Percentiles rank a stretch among this genome's conserved stretches.
Evolutionary conservation across 2,113 vertebrate genomes (phyloP).

Genomic region (Xiphophorus couchianus): DNA sequence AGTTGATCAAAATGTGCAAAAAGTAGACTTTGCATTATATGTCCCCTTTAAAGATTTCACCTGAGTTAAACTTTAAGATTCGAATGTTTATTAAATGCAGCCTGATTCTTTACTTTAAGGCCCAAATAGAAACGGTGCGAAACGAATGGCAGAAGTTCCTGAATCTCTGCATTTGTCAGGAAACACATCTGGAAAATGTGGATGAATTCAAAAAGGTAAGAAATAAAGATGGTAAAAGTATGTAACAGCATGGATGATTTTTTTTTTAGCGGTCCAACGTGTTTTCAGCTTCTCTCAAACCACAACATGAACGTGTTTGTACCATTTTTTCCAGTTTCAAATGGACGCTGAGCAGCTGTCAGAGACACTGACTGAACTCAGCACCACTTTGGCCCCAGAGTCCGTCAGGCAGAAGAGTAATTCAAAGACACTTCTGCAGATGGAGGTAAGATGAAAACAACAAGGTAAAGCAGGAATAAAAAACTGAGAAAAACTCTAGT

Average conservation of each 20-base stretch:
- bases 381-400: conserved; percentile 84
- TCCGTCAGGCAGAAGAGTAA: conserved; percentile 73
- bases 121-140: conserved; percentile 88
- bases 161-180: conserved; percentile 96
- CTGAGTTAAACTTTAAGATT: background rate
- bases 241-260: too few species aligned
- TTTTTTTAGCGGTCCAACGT: too few species aligned
- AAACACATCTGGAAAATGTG: conserved; percentile 89
- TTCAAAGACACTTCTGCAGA: conserved; percentile 82
- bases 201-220: conserved; percentile 86
- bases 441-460: conserved; percentile 82
- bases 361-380: conserved; percentile 82
- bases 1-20: too few species aligned
- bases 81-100: background rate
- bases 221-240: background rate
- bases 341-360: conserved; percentile 84
- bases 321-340: conserved; percentile 84
- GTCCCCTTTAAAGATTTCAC: background rate
- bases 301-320: background rate
- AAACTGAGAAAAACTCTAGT: background rate
- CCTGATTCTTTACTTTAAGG: conserved; percentile 69
- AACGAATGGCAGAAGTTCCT: conserved; percentile 96
- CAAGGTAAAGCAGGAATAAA: too few species aligned
- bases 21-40: too few species aligned
- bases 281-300: too few species aligned